These are phyloP conservation scores for Amblyopsis hoosieri DNA, from an alignment of 2,797 vertebrate species.

Conservation along the genomic window DNA sequence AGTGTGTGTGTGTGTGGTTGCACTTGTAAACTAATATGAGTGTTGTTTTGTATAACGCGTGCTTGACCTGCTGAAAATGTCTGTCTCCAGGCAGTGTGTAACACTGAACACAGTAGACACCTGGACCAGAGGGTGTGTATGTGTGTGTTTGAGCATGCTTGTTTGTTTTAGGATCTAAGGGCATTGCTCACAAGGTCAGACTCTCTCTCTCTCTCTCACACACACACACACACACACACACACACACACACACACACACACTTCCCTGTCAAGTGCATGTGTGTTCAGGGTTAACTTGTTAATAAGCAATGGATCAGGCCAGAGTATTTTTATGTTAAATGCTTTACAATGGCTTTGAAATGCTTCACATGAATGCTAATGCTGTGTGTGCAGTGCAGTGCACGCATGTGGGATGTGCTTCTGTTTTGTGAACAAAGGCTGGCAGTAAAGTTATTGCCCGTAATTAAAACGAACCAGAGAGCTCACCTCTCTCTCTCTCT, in stretches of 20 bases:
- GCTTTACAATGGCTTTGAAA: too few relatives aligned
- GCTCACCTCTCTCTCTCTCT: constrained; percentile 4
- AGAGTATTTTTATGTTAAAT: too few relatives aligned
- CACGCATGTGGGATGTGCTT: too few relatives aligned
- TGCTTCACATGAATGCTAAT: too few relatives aligned
- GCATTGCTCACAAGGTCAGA: constrained; percentile 4
- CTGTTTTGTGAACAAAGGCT: too few relatives aligned
- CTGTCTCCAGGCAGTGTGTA: constrained; percentile 15
- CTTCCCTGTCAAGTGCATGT: not conserved
- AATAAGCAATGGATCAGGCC: too few relatives aligned
- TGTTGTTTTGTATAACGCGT: not conserved
- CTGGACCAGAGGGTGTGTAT: constrained; percentile 20
- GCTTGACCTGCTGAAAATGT: too few relatives aligned
- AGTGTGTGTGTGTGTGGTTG: constrained; percentile 11
- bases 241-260: not conserved
- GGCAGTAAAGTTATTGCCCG: too few relatives aligned
- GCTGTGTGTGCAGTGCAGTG: not conserved
- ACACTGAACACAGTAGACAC: constrained; percentile 49
- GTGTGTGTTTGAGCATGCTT: constrained; percentile 8
- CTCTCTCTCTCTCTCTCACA: not conserved
- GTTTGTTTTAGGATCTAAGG: constrained; percentile 4
- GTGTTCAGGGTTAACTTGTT: too few relatives aligned
- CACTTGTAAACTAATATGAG: constrained; percentile 10
- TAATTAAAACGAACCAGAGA: not conserved
- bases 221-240: not conserved